Evolutionary conservation across 2,888 invertebrate genomes (phyloP).

Genomic region (Norana najaformis): DNA sequence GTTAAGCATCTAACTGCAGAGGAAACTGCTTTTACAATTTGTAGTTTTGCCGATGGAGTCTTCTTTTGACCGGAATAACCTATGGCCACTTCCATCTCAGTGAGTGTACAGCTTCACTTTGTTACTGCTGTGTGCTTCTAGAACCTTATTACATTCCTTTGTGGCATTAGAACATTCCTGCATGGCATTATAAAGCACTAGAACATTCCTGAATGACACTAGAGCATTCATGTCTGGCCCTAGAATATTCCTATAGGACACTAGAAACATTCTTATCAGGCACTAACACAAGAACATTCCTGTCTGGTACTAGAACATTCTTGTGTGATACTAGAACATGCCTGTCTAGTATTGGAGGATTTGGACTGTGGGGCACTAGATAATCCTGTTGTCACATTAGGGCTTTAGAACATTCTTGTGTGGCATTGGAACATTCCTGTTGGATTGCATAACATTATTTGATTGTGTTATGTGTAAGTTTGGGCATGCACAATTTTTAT

Average conservation of each 20-base stretch:
- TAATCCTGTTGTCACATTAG: too few relatives aligned
- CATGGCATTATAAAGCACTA: neutral
- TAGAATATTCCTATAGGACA: too few relatives aligned
- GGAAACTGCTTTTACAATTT: neutral
- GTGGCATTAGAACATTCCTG: neutral
- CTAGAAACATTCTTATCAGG: too few relatives aligned
- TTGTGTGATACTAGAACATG: too few relatives aligned
- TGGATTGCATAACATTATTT: neutral
- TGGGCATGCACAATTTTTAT: neutral
- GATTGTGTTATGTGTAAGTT: neutral
- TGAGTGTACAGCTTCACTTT: slow-evolving; percentile 22
- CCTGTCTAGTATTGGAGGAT: too few relatives aligned
- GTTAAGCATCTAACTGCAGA: neutral
- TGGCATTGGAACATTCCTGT: too few relatives aligned
- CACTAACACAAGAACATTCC: too few relatives aligned
- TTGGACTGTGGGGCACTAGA: too few relatives aligned
- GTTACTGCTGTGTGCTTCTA: neutral
- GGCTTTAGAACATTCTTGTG: too few relatives aligned
- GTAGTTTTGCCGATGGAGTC: slow-evolving; percentile 35
- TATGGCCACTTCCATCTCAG: slow-evolving; percentile 35
- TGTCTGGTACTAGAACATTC: too few relatives aligned
- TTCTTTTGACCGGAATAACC: slow-evolving; percentile 29
- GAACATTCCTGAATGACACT: neutral
- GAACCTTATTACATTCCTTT: too few relatives aligned
- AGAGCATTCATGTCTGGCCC: too few relatives aligned